Evolutionary conservation across 2,113 vertebrate genomes (phyloP), one percentile per base, ranked within the genome.

Genomic region (Syngnathoides biaculeatus): DNA sequence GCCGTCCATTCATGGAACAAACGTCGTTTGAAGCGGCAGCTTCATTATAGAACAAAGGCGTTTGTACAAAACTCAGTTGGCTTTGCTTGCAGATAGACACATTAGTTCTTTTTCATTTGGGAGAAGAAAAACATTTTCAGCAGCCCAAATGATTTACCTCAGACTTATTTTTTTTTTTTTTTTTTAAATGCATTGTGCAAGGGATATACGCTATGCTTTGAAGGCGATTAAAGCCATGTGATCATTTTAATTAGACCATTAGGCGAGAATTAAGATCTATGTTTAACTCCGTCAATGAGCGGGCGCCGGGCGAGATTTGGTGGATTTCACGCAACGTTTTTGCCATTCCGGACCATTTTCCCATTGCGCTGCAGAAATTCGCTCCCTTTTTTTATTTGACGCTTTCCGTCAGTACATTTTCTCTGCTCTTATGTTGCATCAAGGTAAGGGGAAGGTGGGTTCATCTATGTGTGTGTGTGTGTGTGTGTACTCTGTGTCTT

Each of bases 241-340:
- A 91, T 91, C 77, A 79, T 85, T 90, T 90, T 88, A 90, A 92
- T 92, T 89, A 87, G 83, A 90, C 89, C 87, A 92, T 92, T 91
- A 91, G 89, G 75, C 65, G 77, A 86, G 83, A 91, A 90, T 88
- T 88, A 87, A 80, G 78, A 88, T 92, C 82, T 81, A 80, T 84
- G 83, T 89, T 90, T 91, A 89, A 85, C 78, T 87, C 83, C 89
- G 87, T 84, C 76, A 81, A 78, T 65, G 78, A 78, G 56, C 73
- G 63, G 69, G 77, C 84, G 86, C 80, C 80, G 83, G 80, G 77
- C 81, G 81, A 83, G 65, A 85, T 87, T 76, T 81, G 48, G 48
- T 74, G 67, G 62, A 67, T 82, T 82, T 61, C 67, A 79, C 79
- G 63, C 68, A 39, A 71, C 48, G 5, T 48, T 64, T 64, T 83